These are phyloP conservation scores for Orchestes rusci DNA, from an alignment of 2,888 invertebrate genomes.

Conservation along the genomic window DNA sequence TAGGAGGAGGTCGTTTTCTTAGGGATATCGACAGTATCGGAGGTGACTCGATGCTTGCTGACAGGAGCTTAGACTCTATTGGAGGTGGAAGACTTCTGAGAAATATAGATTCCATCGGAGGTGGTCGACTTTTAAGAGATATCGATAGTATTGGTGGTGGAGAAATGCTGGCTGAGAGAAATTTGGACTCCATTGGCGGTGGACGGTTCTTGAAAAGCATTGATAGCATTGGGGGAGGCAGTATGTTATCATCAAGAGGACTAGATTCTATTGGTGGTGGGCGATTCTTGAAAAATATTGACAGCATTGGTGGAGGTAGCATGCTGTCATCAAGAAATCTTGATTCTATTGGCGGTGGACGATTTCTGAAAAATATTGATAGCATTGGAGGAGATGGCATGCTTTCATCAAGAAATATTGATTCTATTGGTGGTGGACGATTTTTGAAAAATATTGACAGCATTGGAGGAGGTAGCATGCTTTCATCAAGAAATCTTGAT, in stretches of 20 bases:
- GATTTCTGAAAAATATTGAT: constrained; percentile 11
- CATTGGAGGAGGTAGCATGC: constrained; percentile 15
- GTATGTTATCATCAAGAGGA: neutral
- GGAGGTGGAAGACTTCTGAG: constrained; percentile 7
- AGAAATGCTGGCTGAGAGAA: constrained; percentile 9
- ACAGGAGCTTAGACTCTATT: constrained; percentile 1
- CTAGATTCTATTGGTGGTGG: constrained; percentile 14
- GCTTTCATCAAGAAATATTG: constrained; percentile 2
- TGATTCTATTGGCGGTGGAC: constrained; percentile 13
- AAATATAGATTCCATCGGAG: constrained; percentile 11
- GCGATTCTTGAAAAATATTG: constrained; percentile 1
- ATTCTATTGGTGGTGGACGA: constrained; percentile 11
- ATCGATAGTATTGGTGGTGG: constrained; percentile 16
- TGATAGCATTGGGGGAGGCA: constrained; percentile 11
- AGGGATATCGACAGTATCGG: constrained; percentile 16
- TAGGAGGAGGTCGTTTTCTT: constrained; percentile 11
- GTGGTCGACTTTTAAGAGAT: constrained; percentile 12
- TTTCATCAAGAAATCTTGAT: constrained; percentile 13
- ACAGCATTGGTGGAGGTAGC: constrained; percentile 3
- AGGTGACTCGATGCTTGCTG: constrained; percentile 10
- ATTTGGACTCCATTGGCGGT: constrained; percentile 11
- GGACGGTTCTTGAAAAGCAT: constrained; percentile 6
- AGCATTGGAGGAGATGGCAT: constrained; percentile 10
- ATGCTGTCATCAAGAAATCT: constrained; percentile 6
- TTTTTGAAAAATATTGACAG: constrained; percentile 7